These are phyloP conservation scores for Uropetala carovei DNA, from an alignment of 2,888 invertebrate genomes.

Conservation along the genomic window DNA sequence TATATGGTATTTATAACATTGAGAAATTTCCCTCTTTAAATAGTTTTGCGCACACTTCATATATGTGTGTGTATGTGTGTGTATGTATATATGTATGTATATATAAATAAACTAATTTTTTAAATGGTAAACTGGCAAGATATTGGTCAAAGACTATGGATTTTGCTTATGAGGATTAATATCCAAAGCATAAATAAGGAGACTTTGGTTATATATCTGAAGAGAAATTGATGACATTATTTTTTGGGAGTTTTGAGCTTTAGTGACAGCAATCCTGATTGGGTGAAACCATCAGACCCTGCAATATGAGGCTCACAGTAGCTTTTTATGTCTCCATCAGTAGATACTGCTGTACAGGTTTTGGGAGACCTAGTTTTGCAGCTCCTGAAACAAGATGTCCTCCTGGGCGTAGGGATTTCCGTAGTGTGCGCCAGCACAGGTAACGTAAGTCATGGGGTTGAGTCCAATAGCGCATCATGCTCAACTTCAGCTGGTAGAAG, in stretches of 20 bases:
- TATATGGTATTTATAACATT: background rate
- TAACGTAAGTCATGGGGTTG: conserved; percentile 70
- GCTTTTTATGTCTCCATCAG: conserved; percentile 67
- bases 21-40: background rate
- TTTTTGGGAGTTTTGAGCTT: background rate
- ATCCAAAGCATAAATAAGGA: conserved; percentile 32
- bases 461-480: conserved; percentile 71
- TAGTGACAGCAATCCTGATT: background rate
- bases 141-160: conserved; percentile 32
- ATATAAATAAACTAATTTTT: conserved; percentile 27
- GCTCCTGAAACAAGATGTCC: conserved; percentile 65
- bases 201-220: background rate
- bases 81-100: background rate
- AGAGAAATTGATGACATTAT: background rate
- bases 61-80: background rate
- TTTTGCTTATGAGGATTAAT: background rate
- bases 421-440: conserved; percentile 69
- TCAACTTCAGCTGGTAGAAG: conserved; percentile 71
- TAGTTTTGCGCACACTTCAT: background rate
- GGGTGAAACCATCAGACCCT: background rate
- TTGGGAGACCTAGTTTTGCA: conserved; percentile 67
- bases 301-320: background rate
- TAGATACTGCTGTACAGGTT: conserved; percentile 67
- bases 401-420: conserved; percentile 67
- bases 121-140: conserved; percentile 16